Evolutionary conservation across 92 coral and sea anemone species (phyloP).

Genomic region (Pocillopora meandrina): DNA sequence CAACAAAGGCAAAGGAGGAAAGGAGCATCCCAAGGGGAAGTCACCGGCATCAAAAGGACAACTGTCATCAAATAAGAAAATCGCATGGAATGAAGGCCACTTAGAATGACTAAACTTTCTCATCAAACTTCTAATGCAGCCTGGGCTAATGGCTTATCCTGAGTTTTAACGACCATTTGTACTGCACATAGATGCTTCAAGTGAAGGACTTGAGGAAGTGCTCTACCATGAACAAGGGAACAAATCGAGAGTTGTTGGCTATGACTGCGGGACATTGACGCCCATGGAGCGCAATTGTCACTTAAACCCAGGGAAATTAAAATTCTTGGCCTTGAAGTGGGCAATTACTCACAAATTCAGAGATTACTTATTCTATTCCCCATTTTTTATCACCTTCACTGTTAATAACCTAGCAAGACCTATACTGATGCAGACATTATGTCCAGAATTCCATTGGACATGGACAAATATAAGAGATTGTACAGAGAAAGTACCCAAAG

Average conservation of each 20-base stretch:
- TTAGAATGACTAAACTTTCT: constrained; percentile 23
- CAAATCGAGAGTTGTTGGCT: background rate
- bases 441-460: constrained; percentile 54
- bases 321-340: constrained; percentile 8
- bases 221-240: constrained; percentile 31
- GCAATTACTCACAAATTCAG: background rate
- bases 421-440: constrained; percentile 50
- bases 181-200: constrained; percentile 43
- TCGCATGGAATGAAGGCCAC: constrained; percentile 29
- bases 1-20: background rate
- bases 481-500: constrained; percentile 1
- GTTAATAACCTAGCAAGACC: constrained; percentile 53
- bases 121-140: constrained; percentile 19
- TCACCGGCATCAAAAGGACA: constrained; percentile 14
- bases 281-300: constrained; percentile 40
- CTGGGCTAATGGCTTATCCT: constrained; percentile 44
- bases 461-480: constrained; percentile 25
- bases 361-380: background rate
- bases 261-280: constrained; percentile 31
- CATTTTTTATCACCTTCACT: background rate
- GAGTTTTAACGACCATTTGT: constrained; percentile 27
- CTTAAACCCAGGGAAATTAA: constrained; percentile 38
- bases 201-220: constrained; percentile 41
- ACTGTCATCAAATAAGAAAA: constrained; percentile 16
- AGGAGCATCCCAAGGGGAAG: background rate